Evolutionary conservation across 2,888 invertebrate genomes (phyloP).

Genomic region (Coelopa pilipes): DNA sequence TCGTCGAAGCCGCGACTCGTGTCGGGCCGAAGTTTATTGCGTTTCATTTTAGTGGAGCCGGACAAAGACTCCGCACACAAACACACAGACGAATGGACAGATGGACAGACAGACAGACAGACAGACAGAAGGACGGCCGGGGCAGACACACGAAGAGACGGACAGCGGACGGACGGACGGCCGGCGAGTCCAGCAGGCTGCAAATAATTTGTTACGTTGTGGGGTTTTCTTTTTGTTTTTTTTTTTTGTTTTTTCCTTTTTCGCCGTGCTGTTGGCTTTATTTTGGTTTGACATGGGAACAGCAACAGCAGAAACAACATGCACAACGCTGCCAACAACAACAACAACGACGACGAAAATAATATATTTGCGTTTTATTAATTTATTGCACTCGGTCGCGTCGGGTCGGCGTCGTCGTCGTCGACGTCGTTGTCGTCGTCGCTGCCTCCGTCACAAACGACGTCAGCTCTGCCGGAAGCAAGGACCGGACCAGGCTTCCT

Average conservation of each 20-base stretch:
- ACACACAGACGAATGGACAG: conserved; percentile 22
- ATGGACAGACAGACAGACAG: conserved; percentile 28
- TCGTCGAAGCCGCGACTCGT: background rate
- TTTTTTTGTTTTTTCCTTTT: too few species aligned
- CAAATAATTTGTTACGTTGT: conserved; percentile 28
- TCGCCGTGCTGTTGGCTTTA: background rate
- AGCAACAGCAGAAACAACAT: background rate
- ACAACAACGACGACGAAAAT: background rate
- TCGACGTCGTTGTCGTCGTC: too few species aligned
- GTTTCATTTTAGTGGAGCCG: conserved; percentile 6
- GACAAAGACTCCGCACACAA: conserved; percentile 41
- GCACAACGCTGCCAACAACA: background rate
- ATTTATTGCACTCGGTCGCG: conserved; percentile 20
- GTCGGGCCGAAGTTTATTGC: conserved; percentile 18
- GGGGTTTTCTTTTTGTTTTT: too few species aligned
- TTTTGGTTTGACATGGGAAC: conserved; percentile 20
- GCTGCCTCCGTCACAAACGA: background rate
- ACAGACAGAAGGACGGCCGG: too few species aligned
- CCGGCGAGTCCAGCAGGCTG: background rate
- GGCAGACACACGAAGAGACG: background rate
- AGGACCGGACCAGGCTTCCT: too few species aligned
- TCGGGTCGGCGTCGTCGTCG: conserved; percentile 8
- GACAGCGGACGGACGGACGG: too few species aligned
- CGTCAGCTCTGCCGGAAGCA: background rate
- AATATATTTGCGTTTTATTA: conserved; percentile 28